Conservation (phyloP, 2,888 invertebrate genomes). For the Helobdella robusta region DNA sequence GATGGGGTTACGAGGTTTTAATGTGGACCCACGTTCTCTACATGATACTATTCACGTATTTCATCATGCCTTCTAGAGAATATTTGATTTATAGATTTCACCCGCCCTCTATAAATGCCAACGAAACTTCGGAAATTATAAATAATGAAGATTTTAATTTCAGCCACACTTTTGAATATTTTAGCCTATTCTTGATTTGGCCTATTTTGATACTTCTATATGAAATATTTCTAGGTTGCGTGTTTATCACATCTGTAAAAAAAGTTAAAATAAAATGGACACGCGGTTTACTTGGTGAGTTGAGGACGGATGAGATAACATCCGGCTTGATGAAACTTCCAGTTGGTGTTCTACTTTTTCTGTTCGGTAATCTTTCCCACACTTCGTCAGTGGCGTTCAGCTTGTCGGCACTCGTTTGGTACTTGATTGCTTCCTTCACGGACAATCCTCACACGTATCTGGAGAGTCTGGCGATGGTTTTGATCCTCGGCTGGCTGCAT, state of each 20-base stretch:
- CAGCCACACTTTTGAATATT: too few species aligned
- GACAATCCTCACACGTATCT: constrained; percentile 39
- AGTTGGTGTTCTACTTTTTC: constrained; percentile 23
- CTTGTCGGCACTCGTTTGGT: constrained; percentile 40
- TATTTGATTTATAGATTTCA: constrained; percentile 22
- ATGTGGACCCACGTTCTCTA: constrained; percentile 29
- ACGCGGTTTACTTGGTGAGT: not conserved
- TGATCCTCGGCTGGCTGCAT: constrained; percentile 44
- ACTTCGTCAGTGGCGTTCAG: constrained; percentile 36
- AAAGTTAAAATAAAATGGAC: too few species aligned
- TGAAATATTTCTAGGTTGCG: too few species aligned
- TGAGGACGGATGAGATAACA: constrained; percentile 25
- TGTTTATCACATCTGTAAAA: too few species aligned
- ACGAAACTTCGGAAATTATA: too few species aligned
- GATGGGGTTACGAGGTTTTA: constrained; percentile 22
- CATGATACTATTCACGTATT: constrained; percentile 29
- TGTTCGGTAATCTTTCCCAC: constrained; percentile 27
- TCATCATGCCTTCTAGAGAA: constrained; percentile 20
- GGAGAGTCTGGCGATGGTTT: constrained; percentile 38
- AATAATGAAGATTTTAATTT: too few species aligned
- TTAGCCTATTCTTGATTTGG: too few species aligned
- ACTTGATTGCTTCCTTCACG: constrained; percentile 36
- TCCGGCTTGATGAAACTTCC: constrained; percentile 27
- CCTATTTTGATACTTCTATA: too few species aligned
- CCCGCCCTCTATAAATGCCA: too few species aligned